Percentiles rank a stretch among this genome's conserved stretches.
Evolutionary conservation across 2,113 vertebrate genomes (phyloP).

Genomic region (Epinephelus moara): DNA sequence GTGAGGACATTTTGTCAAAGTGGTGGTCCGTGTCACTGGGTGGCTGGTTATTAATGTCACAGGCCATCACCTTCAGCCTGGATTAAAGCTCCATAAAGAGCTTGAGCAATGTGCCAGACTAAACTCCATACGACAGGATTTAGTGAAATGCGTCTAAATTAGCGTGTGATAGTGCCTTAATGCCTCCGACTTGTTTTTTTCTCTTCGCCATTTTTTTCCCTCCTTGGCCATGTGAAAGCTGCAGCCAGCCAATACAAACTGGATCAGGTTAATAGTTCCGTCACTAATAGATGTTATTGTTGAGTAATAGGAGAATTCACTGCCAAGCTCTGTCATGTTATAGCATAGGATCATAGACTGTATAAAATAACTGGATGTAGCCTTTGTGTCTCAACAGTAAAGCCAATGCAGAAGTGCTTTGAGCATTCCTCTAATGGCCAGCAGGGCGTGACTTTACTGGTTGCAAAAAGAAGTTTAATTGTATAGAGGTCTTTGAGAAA

Average conservation of each 20-base stretch:
- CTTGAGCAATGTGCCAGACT: slow-evolving; percentile 66
- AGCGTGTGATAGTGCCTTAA: slow-evolving; percentile 78
- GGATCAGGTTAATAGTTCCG: slow-evolving; percentile 44
- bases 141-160: slow-evolving; percentile 76
- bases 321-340: slow-evolving; percentile 36
- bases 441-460: no score
- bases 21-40: slow-evolving; percentile 66
- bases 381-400: no score
- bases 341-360: neutral
- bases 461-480: no score
- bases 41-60: slow-evolving; percentile 78
- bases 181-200: slow-evolving; percentile 53
- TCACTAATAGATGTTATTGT: slow-evolving; percentile 67
- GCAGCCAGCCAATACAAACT: slow-evolving; percentile 64
- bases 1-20: slow-evolving; percentile 10
- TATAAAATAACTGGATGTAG: no score
- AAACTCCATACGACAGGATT: slow-evolving; percentile 66
- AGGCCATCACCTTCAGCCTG: slow-evolving; percentile 75
- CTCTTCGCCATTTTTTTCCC: slow-evolving; percentile 1
- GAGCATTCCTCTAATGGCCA: no score
- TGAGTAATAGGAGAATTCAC: slow-evolving; percentile 58
- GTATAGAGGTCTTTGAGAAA: no score
- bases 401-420: no score
- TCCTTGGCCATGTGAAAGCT: slow-evolving; percentile 49
- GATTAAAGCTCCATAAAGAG: slow-evolving; percentile 72